Base-by-base conservation (phyloP, 2,888 invertebrate species). In the Notocelia uddmanniana region DNA sequence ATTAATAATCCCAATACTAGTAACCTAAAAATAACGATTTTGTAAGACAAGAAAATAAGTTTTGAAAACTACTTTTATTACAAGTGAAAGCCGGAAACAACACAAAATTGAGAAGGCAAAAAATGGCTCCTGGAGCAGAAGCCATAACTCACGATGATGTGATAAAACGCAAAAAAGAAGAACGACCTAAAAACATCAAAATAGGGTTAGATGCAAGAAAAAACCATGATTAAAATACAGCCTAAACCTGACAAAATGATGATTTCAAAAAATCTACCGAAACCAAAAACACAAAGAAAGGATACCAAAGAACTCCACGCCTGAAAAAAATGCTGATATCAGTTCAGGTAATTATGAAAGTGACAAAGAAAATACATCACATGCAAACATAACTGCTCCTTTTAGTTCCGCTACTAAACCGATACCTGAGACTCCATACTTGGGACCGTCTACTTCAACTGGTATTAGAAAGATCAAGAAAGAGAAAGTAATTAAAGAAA, bases 61-160 rank as follows among this genome's bases (percentile, higher is more conserved):
- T 77, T 77, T 72, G 76, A 76, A 76, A 78, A 69, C 69, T 78
- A 13, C 76, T 77, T 66, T 73, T 79, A 26, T 54, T 68, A 66
- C 75, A 77, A 71, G 66, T 79, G 52, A 76, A 76, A 70, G 19
- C 69, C 63, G 76, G 77, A 54, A 70, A 71, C 31, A 74, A 66
- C 48, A 52, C 54, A 60, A 76, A 76, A 72, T 31, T 59, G 63
- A 71, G 52, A 31, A 60, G 74, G 15, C 74, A 72, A 69, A 78
- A 73, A 74, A 69, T 78, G 45, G 76, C 70, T 60, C 74, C 75
- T 68, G 76, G 77, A 54, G 76, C 78, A 11, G 76, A 78, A 74
- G 74, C 77, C 10, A 78, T 79, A 73, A 77, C 76, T 34, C 75
- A 78, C 67, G 69, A 76, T 52, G 74, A 79, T 64, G 77, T 78